Evolutionary conservation across 1,140 invertebrate genomes (phyloP).

Genomic region (Drosophila lowei): DNA sequence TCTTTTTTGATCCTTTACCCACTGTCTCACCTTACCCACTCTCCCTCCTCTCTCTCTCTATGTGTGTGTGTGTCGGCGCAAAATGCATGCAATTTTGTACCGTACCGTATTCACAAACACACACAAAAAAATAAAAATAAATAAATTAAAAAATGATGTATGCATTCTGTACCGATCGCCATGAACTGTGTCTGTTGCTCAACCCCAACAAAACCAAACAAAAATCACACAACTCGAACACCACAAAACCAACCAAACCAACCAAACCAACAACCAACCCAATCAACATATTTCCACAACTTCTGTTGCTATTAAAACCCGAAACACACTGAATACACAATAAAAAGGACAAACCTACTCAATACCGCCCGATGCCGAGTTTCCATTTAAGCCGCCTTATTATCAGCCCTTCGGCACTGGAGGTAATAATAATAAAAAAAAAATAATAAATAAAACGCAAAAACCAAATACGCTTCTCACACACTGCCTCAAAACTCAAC

Average conservation of each 20-base stretch:
- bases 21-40: conserved; percentile 43
- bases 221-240: conserved; percentile 33
- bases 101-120: conserved; percentile 1
- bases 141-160: conserved; percentile 18
- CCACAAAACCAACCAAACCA: conserved; percentile 9
- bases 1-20: conserved; percentile 63
- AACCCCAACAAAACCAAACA: conserved; percentile 30
- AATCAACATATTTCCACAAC: conserved; percentile 33
- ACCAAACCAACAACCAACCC: conserved; percentile 18
- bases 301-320: conserved; percentile 51
- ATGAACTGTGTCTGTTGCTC: conserved; percentile 48
- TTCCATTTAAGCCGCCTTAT: conserved; percentile 84
- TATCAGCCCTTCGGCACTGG: conserved; percentile 84
- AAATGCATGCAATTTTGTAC: conserved; percentile 72
- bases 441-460: conserved; percentile 22
- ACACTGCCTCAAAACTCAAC: conserved; percentile 40
- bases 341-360: conserved; percentile 87
- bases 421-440: conserved; percentile 76
- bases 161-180: conserved; percentile 74
- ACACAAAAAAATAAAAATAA: conserved; percentile 27
- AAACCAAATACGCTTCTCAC: conserved; percentile 58
- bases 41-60: conserved; percentile 36
- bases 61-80: conserved; percentile 51
- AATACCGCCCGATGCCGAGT: conserved; percentile 84
- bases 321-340: conserved; percentile 49